Base-by-base conservation (phyloP, 2,888 invertebrate species). In the Reticulitermes lucifugus region DNA sequence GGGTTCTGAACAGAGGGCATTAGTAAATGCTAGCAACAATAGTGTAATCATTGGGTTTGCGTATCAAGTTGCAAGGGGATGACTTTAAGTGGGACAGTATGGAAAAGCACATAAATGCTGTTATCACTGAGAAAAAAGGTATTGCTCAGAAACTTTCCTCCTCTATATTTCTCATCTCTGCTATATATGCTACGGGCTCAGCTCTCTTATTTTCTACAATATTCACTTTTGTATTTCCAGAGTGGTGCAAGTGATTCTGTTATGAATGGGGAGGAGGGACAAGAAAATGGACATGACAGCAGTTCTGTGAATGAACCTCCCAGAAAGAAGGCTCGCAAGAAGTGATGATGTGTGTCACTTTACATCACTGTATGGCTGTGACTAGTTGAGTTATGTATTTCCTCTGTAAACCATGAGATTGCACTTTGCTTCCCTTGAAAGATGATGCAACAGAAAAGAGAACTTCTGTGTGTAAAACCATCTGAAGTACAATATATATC, bases 281-380 rank as follows among this genome's bases (percentile, higher is more conserved):
- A 29, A 46, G 77, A n/a, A 22, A 46, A 41, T 46, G 77, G 41
- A 43, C 9, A 46, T 7, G 51, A n/a, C 46, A n/a, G 7, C 65
- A 77, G 46, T 46, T 18, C n/a, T 51, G 77, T 18, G 21, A 46
- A 43, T 4, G 77, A 77, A 22, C 77, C 77, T 77, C 77, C 77
- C 18, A 51, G 22, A 25, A 77, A 77, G 41, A 77, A 77, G 46
- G 46, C 43, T 46, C 77, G 77, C n/a, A 77, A 46, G 46, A 18
- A 77, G 73, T 73, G 41, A 73, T 12, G 21, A 41, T 14, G 21
- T 41, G 25, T 73, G 41, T 73, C 21, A 12, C 6, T 71, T 2
- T 18, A 14, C 14, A 41, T 41, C 25, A 41, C 9, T 18, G 5
- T 18, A 18, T 41, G 21, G 41, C 29, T 41, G 73, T 35, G 41